phyloP scores from a whole-genome alignment of 2,888 invertebrate species.

The Andrena minutula region DNA sequence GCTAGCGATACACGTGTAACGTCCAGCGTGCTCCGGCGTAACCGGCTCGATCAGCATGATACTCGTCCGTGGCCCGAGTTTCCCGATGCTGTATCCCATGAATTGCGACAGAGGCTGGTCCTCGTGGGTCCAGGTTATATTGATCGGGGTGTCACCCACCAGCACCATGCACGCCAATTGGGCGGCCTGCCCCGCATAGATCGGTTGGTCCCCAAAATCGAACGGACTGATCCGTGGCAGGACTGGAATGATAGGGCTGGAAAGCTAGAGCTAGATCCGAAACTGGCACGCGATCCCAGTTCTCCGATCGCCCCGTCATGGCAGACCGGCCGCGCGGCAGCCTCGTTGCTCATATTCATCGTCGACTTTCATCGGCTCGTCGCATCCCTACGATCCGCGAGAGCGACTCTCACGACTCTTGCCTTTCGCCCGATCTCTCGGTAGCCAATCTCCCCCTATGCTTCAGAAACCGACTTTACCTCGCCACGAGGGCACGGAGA shows the following conservation, averaged over 20 bases:
- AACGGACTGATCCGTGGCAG: constrained; percentile 93
- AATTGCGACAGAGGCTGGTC: constrained; percentile 83
- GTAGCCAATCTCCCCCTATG: constrained; percentile 14
- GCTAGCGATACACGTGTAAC: constrained; percentile 87
- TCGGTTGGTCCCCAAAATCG: constrained; percentile 91
- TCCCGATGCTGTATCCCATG: constrained; percentile 82
- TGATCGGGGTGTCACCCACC: constrained; percentile 87
- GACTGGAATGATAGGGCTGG: constrained; percentile 87
- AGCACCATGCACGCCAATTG: constrained; percentile 90
- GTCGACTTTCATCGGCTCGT: constrained; percentile 28
- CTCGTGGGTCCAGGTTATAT: constrained; percentile 87
- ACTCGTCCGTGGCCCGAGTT: constrained; percentile 83
- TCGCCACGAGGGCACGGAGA: constrained; percentile 1
- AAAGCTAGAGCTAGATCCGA: constrained; percentile 48
- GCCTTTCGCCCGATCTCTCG: constrained; percentile 42
- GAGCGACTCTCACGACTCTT: constrained; percentile 43
- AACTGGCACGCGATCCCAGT: not conserved
- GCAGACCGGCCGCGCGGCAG: constrained; percentile 2
- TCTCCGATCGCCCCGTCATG: constrained; percentile 13
- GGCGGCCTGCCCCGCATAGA: constrained; percentile 92
- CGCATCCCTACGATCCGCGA: constrained; percentile 18
- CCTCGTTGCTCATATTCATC: constrained; percentile 41
- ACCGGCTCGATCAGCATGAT: constrained; percentile 85
- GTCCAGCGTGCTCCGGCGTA: constrained; percentile 86
- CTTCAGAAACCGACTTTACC: constrained; percentile 23